Evolutionary conservation across 2,797 vertebrate species (phyloP), one percentile per base, ranked within the genome.

Genomic region (Sciurus carolinensis): DNA sequence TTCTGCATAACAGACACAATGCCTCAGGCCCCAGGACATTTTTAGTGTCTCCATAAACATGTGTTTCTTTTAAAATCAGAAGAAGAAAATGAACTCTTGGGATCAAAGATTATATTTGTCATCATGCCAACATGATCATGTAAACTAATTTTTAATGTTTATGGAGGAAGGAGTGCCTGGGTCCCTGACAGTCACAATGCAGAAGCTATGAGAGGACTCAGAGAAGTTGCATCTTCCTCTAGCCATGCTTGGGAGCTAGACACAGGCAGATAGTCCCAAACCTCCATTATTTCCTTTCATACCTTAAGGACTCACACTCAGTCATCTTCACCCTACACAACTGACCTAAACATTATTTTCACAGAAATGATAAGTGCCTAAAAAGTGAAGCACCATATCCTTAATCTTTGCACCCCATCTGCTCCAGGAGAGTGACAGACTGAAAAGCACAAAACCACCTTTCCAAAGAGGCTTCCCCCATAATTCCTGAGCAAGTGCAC

Each of bases 321-420:
- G 0, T 20, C 79, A 81, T 26, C 77, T 93, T 91, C 47, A n/a
- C 44, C 57, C 80, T 5, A 3, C 5, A 14, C 66, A 71, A 64
- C 75, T 18, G 79, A 42, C 52, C n/a, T 52, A 28, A 92, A 77
- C 30, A 7, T 93, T 84, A 71, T 80, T 90, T 91, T 79, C 77
- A 72, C 28, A 62, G 90, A 90, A 88, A 96, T 84, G 84, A 64
- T 39, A 64, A 72, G 57, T 90, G 73, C 47, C 52, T 80, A 87
- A 79, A 92, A 94, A 86, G 59, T 90, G 85, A 88, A 85, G 69
- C 76, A 95, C 26, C 28, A 47, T 77, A 28, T 93, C 71, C 88
- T 94, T 95, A 93, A 90, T 88, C 92, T 94, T 75, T 90, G 90
- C 52, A 57, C 77, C 92, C 81, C 75, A 50, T 92, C 91, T 96